Percentiles rank a stretch among this genome's conserved stretches.
These are phyloP conservation scores for Pocillopora verrucosa DNA, from an alignment of 64 coral and sea anemone genomes.

Conservation along the genomic window DNA sequence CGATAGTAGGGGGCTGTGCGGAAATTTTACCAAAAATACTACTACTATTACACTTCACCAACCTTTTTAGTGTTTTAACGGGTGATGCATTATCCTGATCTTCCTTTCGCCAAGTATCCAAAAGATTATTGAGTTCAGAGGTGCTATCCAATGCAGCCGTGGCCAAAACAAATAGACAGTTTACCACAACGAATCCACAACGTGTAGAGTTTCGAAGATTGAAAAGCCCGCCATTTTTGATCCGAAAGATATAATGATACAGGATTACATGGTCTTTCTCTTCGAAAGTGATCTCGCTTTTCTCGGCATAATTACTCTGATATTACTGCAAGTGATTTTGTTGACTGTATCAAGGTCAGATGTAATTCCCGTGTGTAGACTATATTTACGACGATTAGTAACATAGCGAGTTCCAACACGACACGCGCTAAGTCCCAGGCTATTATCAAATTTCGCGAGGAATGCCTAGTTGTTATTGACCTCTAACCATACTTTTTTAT, in stretches of 20 bases:
- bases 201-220: background rate
- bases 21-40: background rate
- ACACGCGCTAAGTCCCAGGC: slow-evolving; percentile 7
- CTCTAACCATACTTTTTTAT: background rate
- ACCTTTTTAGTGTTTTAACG: slow-evolving; percentile 75
- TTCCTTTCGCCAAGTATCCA: slow-evolving; percentile 82
- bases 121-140: slow-evolving; percentile 57
- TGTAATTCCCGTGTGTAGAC: too few relatives aligned
- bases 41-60: background rate
- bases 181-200: too few relatives aligned
- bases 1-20: background rate
- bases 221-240: too few relatives aligned
- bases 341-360: too few relatives aligned
- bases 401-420: slow-evolving; percentile 7
- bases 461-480: background rate
- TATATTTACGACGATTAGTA: background rate
- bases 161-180: slow-evolving; percentile 40
- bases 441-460: too few relatives aligned
- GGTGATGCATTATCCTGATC: slow-evolving; percentile 66
- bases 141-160: slow-evolving; percentile 88
- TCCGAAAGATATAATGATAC: too few relatives aligned
- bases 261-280: too few relatives aligned
- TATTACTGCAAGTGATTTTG: too few relatives aligned
- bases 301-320: too few relatives aligned
- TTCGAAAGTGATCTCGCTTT: too few relatives aligned